Base-by-base conservation (phyloP, 2,888 invertebrate genomes). In the Iphiclides podalirius region DNA sequence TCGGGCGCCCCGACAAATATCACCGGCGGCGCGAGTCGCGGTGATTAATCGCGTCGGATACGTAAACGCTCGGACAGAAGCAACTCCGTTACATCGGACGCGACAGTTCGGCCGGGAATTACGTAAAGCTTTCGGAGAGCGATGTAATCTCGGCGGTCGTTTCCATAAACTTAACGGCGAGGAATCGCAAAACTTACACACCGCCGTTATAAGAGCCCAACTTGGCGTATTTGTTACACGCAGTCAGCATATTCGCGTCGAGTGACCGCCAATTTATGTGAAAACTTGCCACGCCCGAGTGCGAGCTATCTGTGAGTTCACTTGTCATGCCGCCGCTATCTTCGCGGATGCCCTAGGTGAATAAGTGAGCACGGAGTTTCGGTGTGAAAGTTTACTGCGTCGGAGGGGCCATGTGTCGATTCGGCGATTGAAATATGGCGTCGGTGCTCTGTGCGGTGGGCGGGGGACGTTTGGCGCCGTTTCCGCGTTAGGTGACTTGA, bases 221-320 rank as follows among this genome's bases (percentile, higher is more conserved):
- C 75, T 88, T 87, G 85, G 86, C 84, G 85, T 88, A 88, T 88
- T 87, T 87, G 88, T 87, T 87, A 87, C 83, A 78, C 84, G 79
- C 84, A 84, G 87, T 88, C 86, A 87, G 86, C 88, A 88, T 88
- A 87, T 87, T 87, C 85, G 78, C 84, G 77, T 85, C 79, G 85
- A 87, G 86, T 88, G 87, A 87, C 88, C 88, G 87, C 83, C 86
- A 86, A 87, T 88, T 88, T 88, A 88, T 87, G 88, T 78, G 86
- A 77, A 87, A 88, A 88, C 75, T 87, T 88, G 75, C 66, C 77
- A 77, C 79, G 76, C 76, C n/a, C 79, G 80, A 79, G 72, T 72
- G 81, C 85, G 86, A 87, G 85, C 87, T 86, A 86, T 86, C 82
- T 85, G 67, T 84, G 85, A 86, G 76, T 85, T 76, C 75, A 84